phyloP scores from a whole-genome alignment of 2,797 vertebrate genomes.

The Melanotaenia maccullochi region DNA sequence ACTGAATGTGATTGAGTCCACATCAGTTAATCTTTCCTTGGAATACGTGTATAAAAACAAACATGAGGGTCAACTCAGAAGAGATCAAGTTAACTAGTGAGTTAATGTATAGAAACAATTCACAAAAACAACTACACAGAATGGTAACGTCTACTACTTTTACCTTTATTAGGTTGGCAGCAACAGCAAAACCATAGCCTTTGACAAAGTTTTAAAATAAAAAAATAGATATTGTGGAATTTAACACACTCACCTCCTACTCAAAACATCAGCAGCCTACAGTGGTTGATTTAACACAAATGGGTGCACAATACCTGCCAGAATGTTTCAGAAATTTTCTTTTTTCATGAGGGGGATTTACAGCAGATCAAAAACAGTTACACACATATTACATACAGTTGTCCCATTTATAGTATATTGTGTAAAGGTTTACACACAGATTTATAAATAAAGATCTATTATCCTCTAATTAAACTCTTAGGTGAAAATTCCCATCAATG shows the following conservation, averaged over 20 bases:
- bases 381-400: slow-evolving; percentile 72
- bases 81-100: neutral
- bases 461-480: slow-evolving; percentile 57
- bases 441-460: slow-evolving; percentile 78
- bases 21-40: neutral
- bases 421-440: slow-evolving; percentile 70
- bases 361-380: slow-evolving; percentile 75
- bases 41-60: neutral
- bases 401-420: slow-evolving; percentile 71
- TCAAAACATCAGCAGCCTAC: slow-evolving; percentile 76
- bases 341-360: slow-evolving; percentile 58
- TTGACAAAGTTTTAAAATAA: slow-evolving; percentile 83
- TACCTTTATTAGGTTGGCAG: slow-evolving; percentile 84
- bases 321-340: slow-evolving; percentile 31
- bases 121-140: slow-evolving; percentile 47
- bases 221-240: slow-evolving; percentile 81
- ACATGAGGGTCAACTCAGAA: no score
- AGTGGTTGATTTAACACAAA: slow-evolving; percentile 67
- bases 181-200: slow-evolving; percentile 82
- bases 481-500: slow-evolving; percentile 56
- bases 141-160: slow-evolving; percentile 63
- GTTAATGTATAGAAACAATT: slow-evolving; percentile 17
- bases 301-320: slow-evolving; percentile 61
- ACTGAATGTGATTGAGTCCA: neutral
- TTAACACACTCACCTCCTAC: slow-evolving; percentile 72